Evolutionary conservation across 1,140 invertebrate species (phyloP).

Genomic region (Drosophila murphyi): DNA sequence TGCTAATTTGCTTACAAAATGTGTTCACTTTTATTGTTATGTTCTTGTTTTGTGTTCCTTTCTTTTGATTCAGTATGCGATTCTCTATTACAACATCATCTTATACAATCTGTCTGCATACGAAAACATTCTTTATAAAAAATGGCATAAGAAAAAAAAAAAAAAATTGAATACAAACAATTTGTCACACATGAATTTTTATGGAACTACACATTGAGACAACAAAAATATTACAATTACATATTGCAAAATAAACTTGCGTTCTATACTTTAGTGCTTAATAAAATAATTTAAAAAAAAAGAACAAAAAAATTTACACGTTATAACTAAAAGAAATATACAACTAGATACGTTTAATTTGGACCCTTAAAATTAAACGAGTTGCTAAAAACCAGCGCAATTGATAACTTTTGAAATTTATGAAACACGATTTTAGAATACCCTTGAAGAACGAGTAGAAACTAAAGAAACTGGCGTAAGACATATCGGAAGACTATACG

Average conservation of each 20-base stretch:
- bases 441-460: conserved; percentile 12
- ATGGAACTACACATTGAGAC: conserved; percentile 9
- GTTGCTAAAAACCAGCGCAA: conserved; percentile 6
- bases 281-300: conserved; percentile 16
- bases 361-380: conserved; percentile 50
- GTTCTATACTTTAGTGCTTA: conserved; percentile 24
- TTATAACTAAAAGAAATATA: neutral
- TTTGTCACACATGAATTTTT: conserved; percentile 13
- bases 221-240: conserved; percentile 10
- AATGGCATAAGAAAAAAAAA: conserved; percentile 22
- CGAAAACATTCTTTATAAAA: conserved; percentile 2
- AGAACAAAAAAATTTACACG: neutral
- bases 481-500: conserved; percentile 11
- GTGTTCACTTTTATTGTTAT: conserved; percentile 65
- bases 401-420: conserved; percentile 15
- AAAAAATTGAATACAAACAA: conserved; percentile 27
- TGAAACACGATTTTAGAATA: conserved; percentile 12
- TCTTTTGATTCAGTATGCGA: conserved; percentile 43
- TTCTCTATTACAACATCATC: conserved; percentile 22
- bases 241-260: conserved; percentile 36
- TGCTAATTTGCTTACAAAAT: conserved; percentile 75
- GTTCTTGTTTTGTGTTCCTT: conserved; percentile 54
- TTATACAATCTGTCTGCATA: conserved; percentile 15
- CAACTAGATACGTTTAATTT: conserved; percentile 21
- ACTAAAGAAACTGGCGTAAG: neutral